Percentiles rank a stretch among this genome's conserved stretches.
Conservation (phyloP, 2,888 invertebrate species). For the Halictus ligatus region DNA sequence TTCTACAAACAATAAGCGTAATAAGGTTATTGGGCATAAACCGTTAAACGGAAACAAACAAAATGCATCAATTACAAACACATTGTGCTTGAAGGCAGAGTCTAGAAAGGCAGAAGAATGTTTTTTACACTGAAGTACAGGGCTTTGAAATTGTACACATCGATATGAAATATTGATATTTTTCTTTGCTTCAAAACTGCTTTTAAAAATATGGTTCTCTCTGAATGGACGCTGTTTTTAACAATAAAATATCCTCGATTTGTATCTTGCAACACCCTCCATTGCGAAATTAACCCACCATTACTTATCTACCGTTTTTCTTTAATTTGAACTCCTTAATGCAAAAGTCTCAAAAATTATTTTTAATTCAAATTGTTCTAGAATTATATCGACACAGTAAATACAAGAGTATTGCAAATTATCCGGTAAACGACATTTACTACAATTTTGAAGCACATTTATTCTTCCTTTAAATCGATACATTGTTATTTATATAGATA, state of each 20-base stretch:
- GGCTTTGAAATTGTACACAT: conserved; percentile 22
- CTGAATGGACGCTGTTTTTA: background rate
- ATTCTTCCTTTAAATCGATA: conserved; percentile 49
- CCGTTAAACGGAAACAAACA: conserved; percentile 43
- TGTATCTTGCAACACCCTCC: conserved; percentile 2
- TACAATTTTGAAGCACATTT: conserved; percentile 8
- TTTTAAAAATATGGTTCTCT: background rate
- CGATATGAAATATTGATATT: conserved; percentile 13
- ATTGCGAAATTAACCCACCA: background rate
- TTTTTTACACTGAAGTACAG: conserved; percentile 35
- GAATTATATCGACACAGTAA: background rate
- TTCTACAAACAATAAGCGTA: conserved; percentile 54
- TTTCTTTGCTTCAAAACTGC: background rate
- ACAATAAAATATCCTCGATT: background rate
- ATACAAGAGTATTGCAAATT: conserved; percentile 36
- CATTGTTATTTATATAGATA: conserved; percentile 30
- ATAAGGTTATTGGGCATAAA: conserved; percentile 55
- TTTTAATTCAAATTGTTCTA: background rate
- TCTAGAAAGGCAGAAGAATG: conserved; percentile 28
- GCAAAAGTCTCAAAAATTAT: background rate
- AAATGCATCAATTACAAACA: conserved; percentile 55
- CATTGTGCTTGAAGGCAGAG: conserved; percentile 37
- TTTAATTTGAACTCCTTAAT: background rate
- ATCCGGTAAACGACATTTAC: conserved; percentile 25
- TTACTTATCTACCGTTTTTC: background rate